Base-by-base conservation (phyloP, 2,113 vertebrate genomes). In the Elanus axillaris region DNA sequence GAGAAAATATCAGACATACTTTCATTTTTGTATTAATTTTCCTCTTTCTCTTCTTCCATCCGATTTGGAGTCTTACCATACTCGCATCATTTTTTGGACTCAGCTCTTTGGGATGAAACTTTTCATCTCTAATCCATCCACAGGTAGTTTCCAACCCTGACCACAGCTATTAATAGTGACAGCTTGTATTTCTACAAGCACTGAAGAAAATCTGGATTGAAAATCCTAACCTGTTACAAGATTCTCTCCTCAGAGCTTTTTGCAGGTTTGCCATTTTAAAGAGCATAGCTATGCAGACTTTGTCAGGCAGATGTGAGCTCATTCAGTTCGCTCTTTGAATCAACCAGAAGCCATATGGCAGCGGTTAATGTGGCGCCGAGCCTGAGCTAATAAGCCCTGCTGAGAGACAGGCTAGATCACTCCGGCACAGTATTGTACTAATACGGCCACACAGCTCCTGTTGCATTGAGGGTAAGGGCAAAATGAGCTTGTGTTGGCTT, bases 321-420 rank as follows among this genome's bases (percentile, higher is more conserved):
- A n/a, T 68, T 74, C 21, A 38, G 55, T 58, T 86, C 1, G 1
- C 63, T 55, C 78, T 87, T 36, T 50, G 94, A 91, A 7, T 74
- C 2, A 0, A 88, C 84, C 52, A 21, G 86, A 63, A 95, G 63
- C 94, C 96, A 91, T 86, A 79, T 97, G 95, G 96, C 96, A 93
- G 76, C 1, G 10, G 89, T 93, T 91, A 84, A 8, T 5, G 94
- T 32, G 93, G 96, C 76, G 26, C 95, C 68, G 6, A 80, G 95
- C 94, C 94, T 87, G 48, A 90, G 95, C 94, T 91, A 40, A 77
- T 8, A 90, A 93, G 91, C 94, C 89, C 79, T 84, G 93, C 93
- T 74, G 94, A 32, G 45, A 71, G 91, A 88, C 86, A 11, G 94
- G 69, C 92, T 50, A 5, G 56, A 58, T 72, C 22, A 5, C 50